phyloP scores from a whole-genome alignment of 2,797 vertebrate species.

The Thaleichthys pacificus region DNA sequence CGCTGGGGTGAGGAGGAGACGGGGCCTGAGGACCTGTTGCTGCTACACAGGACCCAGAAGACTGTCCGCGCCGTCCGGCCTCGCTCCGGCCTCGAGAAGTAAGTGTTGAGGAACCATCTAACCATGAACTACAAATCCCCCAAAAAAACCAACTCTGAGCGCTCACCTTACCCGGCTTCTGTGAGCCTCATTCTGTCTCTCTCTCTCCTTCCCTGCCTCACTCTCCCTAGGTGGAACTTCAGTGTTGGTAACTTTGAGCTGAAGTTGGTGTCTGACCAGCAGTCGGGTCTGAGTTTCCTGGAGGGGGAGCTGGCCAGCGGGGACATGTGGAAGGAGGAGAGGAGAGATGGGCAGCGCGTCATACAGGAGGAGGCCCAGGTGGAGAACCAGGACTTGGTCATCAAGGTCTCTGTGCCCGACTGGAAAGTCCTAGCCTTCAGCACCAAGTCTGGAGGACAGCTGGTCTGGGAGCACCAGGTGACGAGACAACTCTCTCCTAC shows the following conservation, averaged over 20 bases:
- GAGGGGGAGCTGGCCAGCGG: conserved; percentile 78
- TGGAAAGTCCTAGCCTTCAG: conserved; percentile 98
- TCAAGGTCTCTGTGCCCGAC: conserved; percentile 95
- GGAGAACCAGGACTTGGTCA: conserved; percentile 83
- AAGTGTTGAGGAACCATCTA: conserved; percentile 52
- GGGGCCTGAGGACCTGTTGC: conserved; percentile 86
- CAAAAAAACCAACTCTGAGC: no score
- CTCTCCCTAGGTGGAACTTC: conserved; percentile 93
- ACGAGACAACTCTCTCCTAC: conserved; percentile 3
- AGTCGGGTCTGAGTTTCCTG: conserved; percentile 84
- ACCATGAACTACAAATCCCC: not conserved
- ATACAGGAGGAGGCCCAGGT: conserved; percentile 82
- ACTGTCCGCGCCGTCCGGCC: conserved; percentile 94
- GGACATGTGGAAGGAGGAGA: conserved; percentile 71
- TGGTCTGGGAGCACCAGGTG: conserved; percentile 98
- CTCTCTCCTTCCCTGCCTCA: not conserved
- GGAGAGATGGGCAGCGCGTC: conserved; percentile 77
- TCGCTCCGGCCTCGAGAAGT: conserved; percentile 94
- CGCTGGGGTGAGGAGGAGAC: conserved; percentile 86
- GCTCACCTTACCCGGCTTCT: not conserved
- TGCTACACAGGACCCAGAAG: conserved; percentile 95
- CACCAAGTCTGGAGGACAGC: conserved; percentile 79
- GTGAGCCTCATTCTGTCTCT: not conserved
- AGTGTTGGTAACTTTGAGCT: conserved; percentile 97
- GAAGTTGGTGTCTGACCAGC: conserved; percentile 85